Conservation (phyloP, 2,797 vertebrate genomes). For the Syngnathus rostellatus region DNA sequence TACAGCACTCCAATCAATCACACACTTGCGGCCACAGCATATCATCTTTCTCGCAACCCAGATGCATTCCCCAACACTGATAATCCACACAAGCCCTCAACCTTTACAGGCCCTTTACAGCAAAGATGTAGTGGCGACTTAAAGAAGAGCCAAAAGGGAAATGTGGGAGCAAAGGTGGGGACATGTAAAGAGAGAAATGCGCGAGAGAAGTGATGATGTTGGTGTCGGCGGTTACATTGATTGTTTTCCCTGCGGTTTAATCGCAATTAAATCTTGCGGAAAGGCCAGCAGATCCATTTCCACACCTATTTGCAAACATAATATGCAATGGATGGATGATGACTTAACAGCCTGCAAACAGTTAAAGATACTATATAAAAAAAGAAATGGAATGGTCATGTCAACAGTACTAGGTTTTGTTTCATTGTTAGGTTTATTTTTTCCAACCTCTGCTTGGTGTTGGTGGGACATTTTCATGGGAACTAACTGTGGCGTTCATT, state of each 20-base stretch:
- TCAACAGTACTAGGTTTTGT: too few relatives aligned
- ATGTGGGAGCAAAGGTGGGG: conserved; percentile 17
- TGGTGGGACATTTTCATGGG: conserved; percentile 58
- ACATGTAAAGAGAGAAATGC: background rate
- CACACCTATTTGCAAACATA: conserved; percentile 26
- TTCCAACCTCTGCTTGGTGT: background rate
- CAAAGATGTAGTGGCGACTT: conserved; percentile 14
- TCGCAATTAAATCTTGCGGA: conserved; percentile 71
- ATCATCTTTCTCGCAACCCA: conserved; percentile 56
- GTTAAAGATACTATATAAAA: too few relatives aligned
- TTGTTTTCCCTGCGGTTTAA: conserved; percentile 66
- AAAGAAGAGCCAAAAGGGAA: conserved; percentile 13
- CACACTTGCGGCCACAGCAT: conserved; percentile 42
- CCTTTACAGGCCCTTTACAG: conserved; percentile 19
- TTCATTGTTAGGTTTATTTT: too few relatives aligned
- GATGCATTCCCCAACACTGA: conserved; percentile 11
- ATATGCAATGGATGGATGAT: conserved; percentile 7
- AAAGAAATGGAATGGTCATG: too few relatives aligned
- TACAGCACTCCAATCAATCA: conserved; percentile 56
- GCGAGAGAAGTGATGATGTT: background rate
- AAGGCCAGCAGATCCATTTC: conserved; percentile 55
- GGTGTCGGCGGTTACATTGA: conserved; percentile 44
- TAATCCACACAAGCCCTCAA: conserved; percentile 19
- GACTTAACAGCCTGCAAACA: too few relatives aligned
- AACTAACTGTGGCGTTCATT: conserved; percentile 65